A percentile compares a stretch with the other conserved stretches of the same genome.
phyloP scores from a whole-genome alignment of 2,888 invertebrate species.

The Aplocera efformata region DNA sequence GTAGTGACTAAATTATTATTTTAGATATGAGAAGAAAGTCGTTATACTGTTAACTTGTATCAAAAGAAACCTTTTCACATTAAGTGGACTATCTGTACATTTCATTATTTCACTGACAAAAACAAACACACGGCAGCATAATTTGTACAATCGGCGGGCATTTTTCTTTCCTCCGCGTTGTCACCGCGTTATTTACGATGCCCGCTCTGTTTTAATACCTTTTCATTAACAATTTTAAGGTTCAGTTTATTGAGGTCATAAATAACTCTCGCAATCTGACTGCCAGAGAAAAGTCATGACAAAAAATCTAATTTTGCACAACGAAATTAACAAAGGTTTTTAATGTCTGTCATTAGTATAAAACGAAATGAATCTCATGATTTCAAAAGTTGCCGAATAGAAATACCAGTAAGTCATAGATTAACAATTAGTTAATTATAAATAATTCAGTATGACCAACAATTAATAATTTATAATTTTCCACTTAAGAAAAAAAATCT shows the following conservation, averaged over 20 bases:
- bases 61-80: no score
- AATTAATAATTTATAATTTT: no score
- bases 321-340: constrained; percentile 32
- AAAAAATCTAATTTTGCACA: constrained; percentile 34
- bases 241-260: constrained; percentile 78
- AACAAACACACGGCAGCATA: constrained; percentile 27
- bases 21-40: no score
- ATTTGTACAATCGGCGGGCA: constrained; percentile 69
- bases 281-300: constrained; percentile 46
- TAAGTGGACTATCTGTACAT: no score
- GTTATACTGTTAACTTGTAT: no score
- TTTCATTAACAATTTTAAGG: constrained; percentile 81
- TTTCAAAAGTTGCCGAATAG: no score
- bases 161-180: constrained; percentile 69
- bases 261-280: constrained; percentile 69
- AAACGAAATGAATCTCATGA: constrained; percentile 8
- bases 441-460: no score
- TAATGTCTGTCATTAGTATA: constrained; percentile 22
- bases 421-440: no score
- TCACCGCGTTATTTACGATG: constrained; percentile 77
- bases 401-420: no score
- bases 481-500: no score
- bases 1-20: no score
- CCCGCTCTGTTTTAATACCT: constrained; percentile 74
- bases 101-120: no score